phyloP scores from a whole-genome alignment of 2,797 vertebrate genomes.

The Threskiornis aethiopicus region DNA sequence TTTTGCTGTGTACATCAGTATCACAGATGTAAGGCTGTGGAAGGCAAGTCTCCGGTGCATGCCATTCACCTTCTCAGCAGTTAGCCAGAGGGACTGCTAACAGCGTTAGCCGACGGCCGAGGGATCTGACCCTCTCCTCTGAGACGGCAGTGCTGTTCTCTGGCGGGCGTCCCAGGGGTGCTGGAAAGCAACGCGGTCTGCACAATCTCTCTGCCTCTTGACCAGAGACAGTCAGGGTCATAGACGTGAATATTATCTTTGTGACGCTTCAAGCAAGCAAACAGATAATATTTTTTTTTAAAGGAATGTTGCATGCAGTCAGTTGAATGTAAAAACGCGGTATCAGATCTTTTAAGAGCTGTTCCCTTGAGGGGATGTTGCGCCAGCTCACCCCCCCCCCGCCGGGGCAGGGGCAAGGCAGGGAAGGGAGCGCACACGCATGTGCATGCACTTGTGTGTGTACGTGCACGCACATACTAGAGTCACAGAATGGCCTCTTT shows the following conservation, averaged over 20 bases:
- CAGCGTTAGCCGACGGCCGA: background rate
- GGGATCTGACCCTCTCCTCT: background rate
- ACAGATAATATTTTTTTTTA: background rate
- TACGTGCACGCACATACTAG: background rate
- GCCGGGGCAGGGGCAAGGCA: background rate
- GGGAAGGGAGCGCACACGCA: background rate
- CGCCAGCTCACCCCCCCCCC: background rate
- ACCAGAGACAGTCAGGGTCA: conserved; percentile 65
- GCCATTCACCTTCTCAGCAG: background rate
- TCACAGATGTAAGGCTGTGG: background rate
- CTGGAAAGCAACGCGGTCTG: conserved; percentile 18
- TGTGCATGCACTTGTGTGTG: background rate
- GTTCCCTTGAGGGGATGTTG: background rate
- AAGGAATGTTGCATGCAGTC: conserved; percentile 43
- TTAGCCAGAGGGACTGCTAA: background rate
- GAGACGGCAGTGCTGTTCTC: background rate
- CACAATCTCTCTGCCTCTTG: conserved; percentile 54
- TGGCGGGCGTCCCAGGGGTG: conserved; percentile 25
- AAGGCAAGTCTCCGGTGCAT: background rate
- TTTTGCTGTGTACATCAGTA: background rate
- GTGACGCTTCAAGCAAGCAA: conserved; percentile 45
- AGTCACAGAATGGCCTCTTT: background rate
- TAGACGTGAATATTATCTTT: conserved; percentile 50
- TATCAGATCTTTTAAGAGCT: conserved; percentile 24
- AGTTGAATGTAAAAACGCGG: conserved; percentile 10